These are phyloP conservation scores for Malacoctenus gilli DNA, from an alignment of 2,797 vertebrate genomes.

Conservation along the genomic window DNA sequence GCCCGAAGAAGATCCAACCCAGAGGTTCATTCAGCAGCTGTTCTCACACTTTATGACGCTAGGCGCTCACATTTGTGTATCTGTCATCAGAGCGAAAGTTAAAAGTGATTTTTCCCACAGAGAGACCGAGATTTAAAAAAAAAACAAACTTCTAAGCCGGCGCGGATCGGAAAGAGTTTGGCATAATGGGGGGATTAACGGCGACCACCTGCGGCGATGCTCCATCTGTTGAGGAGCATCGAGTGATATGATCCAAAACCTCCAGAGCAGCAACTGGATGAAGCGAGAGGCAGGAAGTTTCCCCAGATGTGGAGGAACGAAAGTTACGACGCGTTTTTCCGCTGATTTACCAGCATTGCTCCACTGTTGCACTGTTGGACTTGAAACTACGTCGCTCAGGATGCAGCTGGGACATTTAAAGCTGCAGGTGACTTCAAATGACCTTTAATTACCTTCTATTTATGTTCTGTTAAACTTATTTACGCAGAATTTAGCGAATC, in stretches of 20 bases:
- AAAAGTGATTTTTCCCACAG: background rate
- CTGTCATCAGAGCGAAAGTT: background rate
- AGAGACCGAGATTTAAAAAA: too few relatives aligned
- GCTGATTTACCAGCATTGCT: too few relatives aligned
- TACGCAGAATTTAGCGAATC: too few relatives aligned
- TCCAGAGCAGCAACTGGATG: background rate
- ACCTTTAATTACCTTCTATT: too few relatives aligned
- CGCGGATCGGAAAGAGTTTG: background rate
- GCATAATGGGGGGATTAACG: background rate
- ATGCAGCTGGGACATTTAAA: too few relatives aligned
- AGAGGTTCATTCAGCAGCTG: background rate
- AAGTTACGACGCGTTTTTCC: too few relatives aligned
- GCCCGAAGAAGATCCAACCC: background rate
- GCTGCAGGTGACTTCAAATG: too few relatives aligned
- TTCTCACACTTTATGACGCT: background rate
- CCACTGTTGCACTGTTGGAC: too few relatives aligned
- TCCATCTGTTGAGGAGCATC: background rate
- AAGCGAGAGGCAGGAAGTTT: background rate
- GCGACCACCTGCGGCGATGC: background rate
- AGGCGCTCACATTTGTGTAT: background rate
- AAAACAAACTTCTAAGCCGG: background rate
- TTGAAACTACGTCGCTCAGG: too few relatives aligned
- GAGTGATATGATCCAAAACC: background rate
- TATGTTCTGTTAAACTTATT: too few relatives aligned
- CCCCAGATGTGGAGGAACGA: background rate